Evolutionary conservation across 2,888 invertebrate species (phyloP).

Genomic region (Keiferia lycopersicella): DNA sequence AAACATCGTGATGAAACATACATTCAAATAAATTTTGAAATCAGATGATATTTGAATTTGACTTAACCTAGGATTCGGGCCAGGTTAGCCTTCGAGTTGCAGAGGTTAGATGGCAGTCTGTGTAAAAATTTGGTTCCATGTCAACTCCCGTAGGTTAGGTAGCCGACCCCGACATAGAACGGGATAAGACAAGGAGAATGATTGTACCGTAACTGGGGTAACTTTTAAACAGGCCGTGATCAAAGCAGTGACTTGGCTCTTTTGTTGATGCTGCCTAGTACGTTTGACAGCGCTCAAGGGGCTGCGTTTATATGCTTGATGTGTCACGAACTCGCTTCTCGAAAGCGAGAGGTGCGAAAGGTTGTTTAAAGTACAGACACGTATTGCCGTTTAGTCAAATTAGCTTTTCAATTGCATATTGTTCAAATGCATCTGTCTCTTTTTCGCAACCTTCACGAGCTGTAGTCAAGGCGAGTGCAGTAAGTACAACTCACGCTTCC

Average conservation of each 20-base stretch:
- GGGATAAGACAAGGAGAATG: no score
- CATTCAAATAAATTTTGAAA: no score
- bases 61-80: no score
- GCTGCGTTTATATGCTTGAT: neutral
- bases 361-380: neutral
- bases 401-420: slow-evolving; percentile 2
- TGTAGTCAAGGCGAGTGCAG: neutral
- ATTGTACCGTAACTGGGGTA: slow-evolving; percentile 9
- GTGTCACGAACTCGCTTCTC: neutral
- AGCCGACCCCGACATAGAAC: no score
- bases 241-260: slow-evolving; percentile 16
- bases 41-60: no score
- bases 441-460: neutral
- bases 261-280: slow-evolving; percentile 6
- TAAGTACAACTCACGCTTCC: neutral
- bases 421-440: neutral
- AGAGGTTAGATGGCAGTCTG: no score
- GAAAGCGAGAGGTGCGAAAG: neutral
- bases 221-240: slow-evolving; percentile 13
- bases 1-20: no score
- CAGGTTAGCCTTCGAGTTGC: no score
- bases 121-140: no score
- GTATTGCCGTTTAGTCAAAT: slow-evolving; percentile 5
- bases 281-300: neutral
- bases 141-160: no score